phyloP scores from a whole-genome alignment of 2,888 invertebrate species.

The Athetis lepigone region DNA sequence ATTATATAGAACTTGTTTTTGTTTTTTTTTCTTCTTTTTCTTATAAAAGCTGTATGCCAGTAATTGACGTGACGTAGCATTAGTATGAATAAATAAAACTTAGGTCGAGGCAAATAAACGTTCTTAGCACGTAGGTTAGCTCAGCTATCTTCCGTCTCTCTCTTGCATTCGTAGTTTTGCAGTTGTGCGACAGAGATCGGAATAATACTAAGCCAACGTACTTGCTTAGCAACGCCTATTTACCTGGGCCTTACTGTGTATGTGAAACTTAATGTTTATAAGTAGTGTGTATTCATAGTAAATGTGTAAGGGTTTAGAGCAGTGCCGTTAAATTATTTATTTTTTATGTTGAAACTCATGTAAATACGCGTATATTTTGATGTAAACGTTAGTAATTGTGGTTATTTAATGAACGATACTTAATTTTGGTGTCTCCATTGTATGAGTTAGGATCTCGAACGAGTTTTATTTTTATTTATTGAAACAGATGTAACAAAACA shows the following conservation, averaged over 20 bases:
- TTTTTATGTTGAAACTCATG: constrained; percentile 89
- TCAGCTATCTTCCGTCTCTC: too few relatives aligned
- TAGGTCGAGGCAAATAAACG: too few relatives aligned
- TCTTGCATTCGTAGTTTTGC: too few relatives aligned
- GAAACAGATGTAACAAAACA: constrained; percentile 59
- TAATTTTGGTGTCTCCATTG: constrained; percentile 70
- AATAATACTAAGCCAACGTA: too few relatives aligned
- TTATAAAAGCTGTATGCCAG: constrained; percentile 85
- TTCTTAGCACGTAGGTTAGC: too few relatives aligned
- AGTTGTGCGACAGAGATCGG: too few relatives aligned
- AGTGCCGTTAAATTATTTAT: constrained; percentile 89
- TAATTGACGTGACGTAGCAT: constrained; percentile 81
- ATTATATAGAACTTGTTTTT: constrained; percentile 81
- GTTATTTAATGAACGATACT: constrained; percentile 85
- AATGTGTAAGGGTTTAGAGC: constrained; percentile 86
- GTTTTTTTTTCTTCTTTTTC: constrained; percentile 71
- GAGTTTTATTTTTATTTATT: constrained; percentile 78
- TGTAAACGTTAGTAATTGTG: constrained; percentile 86
- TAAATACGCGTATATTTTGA: constrained; percentile 87
- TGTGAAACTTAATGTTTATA: constrained; percentile 79
- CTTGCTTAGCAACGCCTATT: too few relatives aligned
- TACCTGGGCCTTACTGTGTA: too few relatives aligned
- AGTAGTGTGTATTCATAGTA: constrained; percentile 86
- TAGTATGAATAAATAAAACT: constrained; percentile 73
- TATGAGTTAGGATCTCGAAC: constrained; percentile 82